Base-by-base conservation (phyloP, 37 sponge, comb jelly and placozoan species). In the Haliclona indistincta region DNA sequence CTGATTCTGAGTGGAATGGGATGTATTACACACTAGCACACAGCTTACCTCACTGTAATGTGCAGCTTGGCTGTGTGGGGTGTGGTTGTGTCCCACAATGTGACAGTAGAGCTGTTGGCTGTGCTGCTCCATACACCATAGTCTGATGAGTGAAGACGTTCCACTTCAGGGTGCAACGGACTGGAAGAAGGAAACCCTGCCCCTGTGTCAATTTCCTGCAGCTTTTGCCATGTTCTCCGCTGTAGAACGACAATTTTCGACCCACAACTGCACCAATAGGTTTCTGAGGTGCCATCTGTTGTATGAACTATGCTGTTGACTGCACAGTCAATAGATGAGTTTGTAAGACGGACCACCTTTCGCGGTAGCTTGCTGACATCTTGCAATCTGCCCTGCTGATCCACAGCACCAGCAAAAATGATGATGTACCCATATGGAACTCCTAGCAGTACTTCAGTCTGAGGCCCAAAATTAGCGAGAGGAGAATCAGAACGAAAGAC, bases 211-310 rank as follows among this genome's bases (percentile, higher is more conserved):
- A 88, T 41, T 42, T 40, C 4, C 28, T 28, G 63, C 34, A 81
- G 34, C 52, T 77, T 53, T 20, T 55, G 62, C 88, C 88, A 88
- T 23, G 43, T 64, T 37, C 58, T 56, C 2, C 77, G 19, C 13
- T 41, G 37, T 19, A 86, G 60, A 41, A 88, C 60, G 5, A 81
- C 67, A 17, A 88, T 66, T 10, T 49, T 77, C 1, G 35, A 60
- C 4, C 82, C 82, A 72, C 82, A 81, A 17, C 58, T 41, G 45
- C 88, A 88, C 88, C 88, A 88, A 49, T 69, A 81, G 32, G 63
- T 64, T 25, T 80, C 81, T 5, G 5, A 43, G 42, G 3, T 28
- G 26, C n/a, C 54, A 28, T 68, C 42, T 28, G 37, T 23, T 23
- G 81, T 68, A 20, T 41, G 71, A n/a, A 45, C 52, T 0, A 82